A percentile compares a stretch with the other conserved stretches of the same genome.
phyloP scores from a whole-genome alignment of 2,113 vertebrate genomes.

The Thalassarche chlororhynchos region DNA sequence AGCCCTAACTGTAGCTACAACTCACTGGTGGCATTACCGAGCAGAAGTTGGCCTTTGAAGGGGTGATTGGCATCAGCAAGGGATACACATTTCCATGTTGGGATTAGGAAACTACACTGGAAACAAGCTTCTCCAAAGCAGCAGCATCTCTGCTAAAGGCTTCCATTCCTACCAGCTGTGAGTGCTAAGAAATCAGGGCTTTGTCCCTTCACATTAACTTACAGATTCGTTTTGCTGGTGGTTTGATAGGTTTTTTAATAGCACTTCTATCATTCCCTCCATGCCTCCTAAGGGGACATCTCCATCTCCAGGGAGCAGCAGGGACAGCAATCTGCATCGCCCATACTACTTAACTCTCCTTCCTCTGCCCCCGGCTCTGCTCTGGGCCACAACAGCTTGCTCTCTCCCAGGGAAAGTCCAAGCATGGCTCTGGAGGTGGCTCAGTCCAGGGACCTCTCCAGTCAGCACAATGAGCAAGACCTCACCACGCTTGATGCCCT shows the following conservation, averaged over 20 bases:
- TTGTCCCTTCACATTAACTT: neutral
- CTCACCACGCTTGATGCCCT: neutral
- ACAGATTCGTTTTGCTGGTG: neutral
- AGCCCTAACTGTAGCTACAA: neutral
- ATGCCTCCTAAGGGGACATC: neutral
- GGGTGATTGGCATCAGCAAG: neutral
- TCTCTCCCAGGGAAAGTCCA: neutral
- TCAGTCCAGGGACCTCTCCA: neutral
- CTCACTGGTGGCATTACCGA: neutral
- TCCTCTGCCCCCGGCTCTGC: neutral
- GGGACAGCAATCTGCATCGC: neutral
- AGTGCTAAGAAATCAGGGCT: neutral
- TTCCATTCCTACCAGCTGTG: neutral
- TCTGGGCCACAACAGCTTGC: neutral
- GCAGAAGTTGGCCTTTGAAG: neutral
- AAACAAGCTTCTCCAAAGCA: neutral
- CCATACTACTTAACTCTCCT: neutral
- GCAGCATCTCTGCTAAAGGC: neutral
- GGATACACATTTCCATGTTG: neutral
- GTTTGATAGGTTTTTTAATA: neutral
- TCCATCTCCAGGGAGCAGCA: neutral
- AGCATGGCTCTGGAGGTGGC: neutral
- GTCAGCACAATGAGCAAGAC: neutral
- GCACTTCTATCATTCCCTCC: neutral
- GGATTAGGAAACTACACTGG: neutral